Evolutionary conservation across 2,113 vertebrate genomes (phyloP).

Genomic region (Rafetus swinhoei): DNA sequence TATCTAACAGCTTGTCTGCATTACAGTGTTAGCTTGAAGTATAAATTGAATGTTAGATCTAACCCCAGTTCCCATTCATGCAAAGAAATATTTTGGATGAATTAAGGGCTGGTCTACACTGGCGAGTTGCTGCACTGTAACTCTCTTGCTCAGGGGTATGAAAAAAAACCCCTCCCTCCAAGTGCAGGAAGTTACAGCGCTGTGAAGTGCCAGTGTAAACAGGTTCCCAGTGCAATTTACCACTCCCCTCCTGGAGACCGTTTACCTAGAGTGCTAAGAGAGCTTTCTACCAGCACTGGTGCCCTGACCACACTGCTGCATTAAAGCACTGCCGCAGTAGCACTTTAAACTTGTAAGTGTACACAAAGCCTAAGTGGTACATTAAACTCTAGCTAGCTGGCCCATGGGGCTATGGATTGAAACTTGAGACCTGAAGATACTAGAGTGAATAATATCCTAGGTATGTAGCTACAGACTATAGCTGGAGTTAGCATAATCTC

Average conservation of each 20-base stretch:
- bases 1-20: background rate
- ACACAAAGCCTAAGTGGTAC: background rate
- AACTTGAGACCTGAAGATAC: background rate
- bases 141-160: too few species aligned
- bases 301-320: too few species aligned
- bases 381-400: background rate
- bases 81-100: background rate
- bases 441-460: accelerated
- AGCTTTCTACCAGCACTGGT: too few species aligned
- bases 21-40: background rate
- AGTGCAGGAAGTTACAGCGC: too few species aligned
- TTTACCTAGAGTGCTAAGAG: too few species aligned
- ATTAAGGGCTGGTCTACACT: background rate
- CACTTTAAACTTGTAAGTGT: too few species aligned
- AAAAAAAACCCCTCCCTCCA: too few species aligned
- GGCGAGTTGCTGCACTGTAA: too few species aligned
- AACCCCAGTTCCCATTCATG: accelerated
- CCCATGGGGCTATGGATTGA: background rate
- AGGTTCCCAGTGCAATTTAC: too few species aligned
- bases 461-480: background rate
- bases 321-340: too few species aligned
- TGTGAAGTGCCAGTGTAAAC: too few species aligned
- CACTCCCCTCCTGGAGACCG: too few species aligned
- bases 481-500: background rate
- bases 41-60: background rate